Conservation (phyloP, 2,113 vertebrate species). For the Oncorhynchus tshawytscha region DNA sequence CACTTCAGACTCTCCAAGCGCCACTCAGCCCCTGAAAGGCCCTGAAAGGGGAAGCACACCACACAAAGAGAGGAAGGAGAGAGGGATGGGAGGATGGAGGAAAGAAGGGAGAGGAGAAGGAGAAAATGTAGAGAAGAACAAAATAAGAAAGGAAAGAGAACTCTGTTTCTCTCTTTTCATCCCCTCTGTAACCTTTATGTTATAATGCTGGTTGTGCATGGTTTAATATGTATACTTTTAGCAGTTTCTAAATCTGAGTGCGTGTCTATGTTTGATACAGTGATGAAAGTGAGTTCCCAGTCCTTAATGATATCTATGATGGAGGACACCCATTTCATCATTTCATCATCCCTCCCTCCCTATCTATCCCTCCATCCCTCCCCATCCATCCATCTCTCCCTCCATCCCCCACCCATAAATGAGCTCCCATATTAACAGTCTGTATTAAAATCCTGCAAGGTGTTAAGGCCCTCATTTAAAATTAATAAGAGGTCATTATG, state of each 20-base stretch:
- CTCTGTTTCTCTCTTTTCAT: neutral
- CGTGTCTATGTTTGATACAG: constrained; percentile 14
- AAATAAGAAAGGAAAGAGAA: neutral
- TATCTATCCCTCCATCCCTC: neutral
- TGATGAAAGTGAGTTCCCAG: constrained; percentile 34
- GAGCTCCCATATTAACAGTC: constrained; percentile 75
- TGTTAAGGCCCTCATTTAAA: constrained; percentile 78
- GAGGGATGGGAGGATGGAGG: constrained; percentile 44
- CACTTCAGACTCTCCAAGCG: constrained; percentile 76
- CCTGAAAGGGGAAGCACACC: constrained; percentile 66
- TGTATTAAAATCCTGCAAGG: constrained; percentile 78
- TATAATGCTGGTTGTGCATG: neutral
- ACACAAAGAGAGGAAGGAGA: constrained; percentile 62
- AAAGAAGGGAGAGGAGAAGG: constrained; percentile 34
- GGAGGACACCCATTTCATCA: constrained; percentile 71
- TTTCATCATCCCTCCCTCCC: constrained; percentile 54
- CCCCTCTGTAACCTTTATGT: neutral
- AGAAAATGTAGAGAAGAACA: neutral
- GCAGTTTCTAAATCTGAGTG: neutral
- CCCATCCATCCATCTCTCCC: constrained; percentile 50
- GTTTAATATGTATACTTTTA: neutral
- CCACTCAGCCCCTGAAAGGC: constrained; percentile 76
- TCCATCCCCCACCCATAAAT: constrained; percentile 65
- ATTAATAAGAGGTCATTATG: constrained; percentile 81
- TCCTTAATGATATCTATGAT: constrained; percentile 66